Evolutionary conservation across 2,797 vertebrate species (phyloP).

Genomic region (Neopelma chrysocephalum): DNA sequence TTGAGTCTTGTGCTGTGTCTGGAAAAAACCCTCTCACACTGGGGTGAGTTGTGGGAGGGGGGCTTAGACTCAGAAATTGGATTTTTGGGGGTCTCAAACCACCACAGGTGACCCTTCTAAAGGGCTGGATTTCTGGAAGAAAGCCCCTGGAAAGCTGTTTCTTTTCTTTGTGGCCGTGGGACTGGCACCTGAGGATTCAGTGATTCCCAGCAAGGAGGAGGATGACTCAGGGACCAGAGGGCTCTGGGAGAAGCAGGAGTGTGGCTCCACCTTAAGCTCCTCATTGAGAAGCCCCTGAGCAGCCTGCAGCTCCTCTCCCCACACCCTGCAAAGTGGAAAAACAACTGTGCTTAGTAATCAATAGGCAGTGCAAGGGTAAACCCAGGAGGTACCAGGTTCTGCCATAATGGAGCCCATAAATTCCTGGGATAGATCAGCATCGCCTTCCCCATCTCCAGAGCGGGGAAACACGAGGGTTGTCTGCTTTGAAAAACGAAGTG

Average conservation of each 20-base stretch:
- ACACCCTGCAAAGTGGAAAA: not conserved
- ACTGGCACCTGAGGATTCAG: not conserved
- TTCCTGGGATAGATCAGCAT: not conserved
- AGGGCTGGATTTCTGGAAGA: not conserved
- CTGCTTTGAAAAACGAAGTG: not conserved
- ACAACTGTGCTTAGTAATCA: not conserved
- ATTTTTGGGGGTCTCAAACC: too few species aligned
- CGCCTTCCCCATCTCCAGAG: not conserved
- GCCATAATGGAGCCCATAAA: not conserved
- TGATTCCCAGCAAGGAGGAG: rapidly evolving
- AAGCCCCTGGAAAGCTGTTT: not conserved
- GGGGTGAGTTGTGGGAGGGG: too few species aligned
- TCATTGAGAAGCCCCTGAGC: not conserved
- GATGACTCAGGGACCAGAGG: not conserved
- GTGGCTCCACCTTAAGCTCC: not conserved
- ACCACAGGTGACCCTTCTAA: not conserved
- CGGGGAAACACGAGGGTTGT: not conserved
- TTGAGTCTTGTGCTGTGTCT: too few species aligned
- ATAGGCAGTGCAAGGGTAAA: not conserved
- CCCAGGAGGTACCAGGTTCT: not conserved
- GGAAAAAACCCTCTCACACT: too few species aligned
- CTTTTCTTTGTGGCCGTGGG: not conserved
- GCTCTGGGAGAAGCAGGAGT: not conserved
- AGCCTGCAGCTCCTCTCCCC: not conserved
- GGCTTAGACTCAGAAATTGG: too few species aligned